These are phyloP conservation scores for Phylloscopus trochiloides DNA, from an alignment of 2,113 vertebrate genomes.

Conservation along the genomic window DNA sequence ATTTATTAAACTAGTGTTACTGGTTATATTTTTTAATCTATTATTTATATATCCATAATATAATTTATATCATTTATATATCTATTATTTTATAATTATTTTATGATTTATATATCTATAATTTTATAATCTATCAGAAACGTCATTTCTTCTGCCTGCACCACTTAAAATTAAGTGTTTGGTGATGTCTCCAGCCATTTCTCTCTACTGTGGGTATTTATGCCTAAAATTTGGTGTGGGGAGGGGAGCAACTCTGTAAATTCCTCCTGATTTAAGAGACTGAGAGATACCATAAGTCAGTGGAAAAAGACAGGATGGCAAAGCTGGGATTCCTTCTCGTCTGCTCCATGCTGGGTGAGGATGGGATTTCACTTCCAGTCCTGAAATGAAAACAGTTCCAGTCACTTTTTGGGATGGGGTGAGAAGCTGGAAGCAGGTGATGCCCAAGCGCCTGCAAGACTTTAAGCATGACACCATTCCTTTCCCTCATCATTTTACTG, in stretches of 20 bases:
- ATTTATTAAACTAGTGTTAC: not conserved
- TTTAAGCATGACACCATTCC: not conserved
- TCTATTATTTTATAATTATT: too few relatives aligned
- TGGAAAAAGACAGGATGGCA: not conserved
- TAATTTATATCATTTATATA: too few relatives aligned
- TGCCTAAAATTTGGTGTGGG: not conserved
- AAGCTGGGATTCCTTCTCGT: not conserved
- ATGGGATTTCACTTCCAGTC: not conserved
- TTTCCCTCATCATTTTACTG: not conserved
- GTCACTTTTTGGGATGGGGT: not conserved
- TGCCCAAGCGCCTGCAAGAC: not conserved
- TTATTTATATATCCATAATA: too few relatives aligned
- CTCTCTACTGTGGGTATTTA: not conserved
- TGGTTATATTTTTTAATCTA: not conserved
- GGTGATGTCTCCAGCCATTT: not conserved
- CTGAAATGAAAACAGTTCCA: not conserved
- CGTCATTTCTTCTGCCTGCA: not conserved
- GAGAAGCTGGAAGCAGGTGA: not conserved
- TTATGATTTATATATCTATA: too few relatives aligned
- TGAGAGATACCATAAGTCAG: not conserved
- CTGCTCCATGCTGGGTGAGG: not conserved
- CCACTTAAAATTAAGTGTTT: not conserved
- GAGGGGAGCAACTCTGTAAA: not conserved
- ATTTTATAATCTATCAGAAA: too few relatives aligned
- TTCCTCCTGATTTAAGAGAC: not conserved